Conservation (phyloP, 1,140 invertebrate genomes). For the Pygmarrhopalites habei region DNA sequence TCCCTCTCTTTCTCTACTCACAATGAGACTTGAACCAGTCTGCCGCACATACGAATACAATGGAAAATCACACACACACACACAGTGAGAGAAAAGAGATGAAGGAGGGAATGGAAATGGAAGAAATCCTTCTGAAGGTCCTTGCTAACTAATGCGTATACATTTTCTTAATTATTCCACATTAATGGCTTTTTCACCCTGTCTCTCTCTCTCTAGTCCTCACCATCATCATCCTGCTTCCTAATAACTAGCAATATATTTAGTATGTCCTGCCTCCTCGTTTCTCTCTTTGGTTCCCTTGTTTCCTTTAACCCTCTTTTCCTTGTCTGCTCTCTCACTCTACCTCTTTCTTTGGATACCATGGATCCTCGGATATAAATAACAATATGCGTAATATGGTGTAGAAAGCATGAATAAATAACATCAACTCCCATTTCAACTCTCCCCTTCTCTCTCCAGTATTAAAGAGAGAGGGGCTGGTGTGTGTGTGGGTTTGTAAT, state of each 20-base stretch:
- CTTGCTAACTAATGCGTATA: slow-evolving; percentile 19
- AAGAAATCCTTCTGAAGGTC: too few relatives aligned
- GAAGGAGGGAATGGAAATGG: too few relatives aligned
- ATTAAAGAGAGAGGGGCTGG: not conserved
- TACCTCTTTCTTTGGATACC: not conserved
- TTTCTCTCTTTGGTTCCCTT: too few relatives aligned
- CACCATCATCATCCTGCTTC: too few relatives aligned
- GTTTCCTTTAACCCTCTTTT: not conserved
- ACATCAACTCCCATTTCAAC: not conserved
- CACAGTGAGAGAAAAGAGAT: too few relatives aligned
- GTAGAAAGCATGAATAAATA: not conserved
- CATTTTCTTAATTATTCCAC: slow-evolving; percentile 19
- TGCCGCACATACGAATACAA: too few relatives aligned
- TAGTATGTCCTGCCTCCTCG: not conserved
- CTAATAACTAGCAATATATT: slow-evolving; percentile 22
- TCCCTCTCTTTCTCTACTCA: too few relatives aligned
- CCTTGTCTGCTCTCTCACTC: too few relatives aligned
- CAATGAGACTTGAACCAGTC: too few relatives aligned
- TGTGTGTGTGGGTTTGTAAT: not conserved
- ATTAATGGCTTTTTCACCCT: slow-evolving; percentile 16
- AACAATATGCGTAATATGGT: not conserved
- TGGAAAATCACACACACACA: too few relatives aligned
- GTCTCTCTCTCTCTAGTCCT: slow-evolving; percentile 13
- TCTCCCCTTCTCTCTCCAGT: not conserved
- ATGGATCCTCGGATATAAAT: not conserved